Conservation (phyloP, 2,113 vertebrate genomes). For the Eleginops maclovinus region DNA sequence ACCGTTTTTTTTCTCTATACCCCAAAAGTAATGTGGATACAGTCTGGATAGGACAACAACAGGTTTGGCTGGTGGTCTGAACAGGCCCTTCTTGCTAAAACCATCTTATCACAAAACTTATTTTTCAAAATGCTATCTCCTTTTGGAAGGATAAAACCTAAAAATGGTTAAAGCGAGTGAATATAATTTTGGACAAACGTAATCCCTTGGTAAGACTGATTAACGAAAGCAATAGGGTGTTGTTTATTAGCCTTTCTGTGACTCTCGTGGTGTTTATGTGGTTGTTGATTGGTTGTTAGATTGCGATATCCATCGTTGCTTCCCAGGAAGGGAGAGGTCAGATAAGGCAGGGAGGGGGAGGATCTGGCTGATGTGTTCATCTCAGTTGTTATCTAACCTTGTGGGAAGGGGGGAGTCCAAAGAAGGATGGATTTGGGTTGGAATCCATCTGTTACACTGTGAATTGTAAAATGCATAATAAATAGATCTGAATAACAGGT, state of each 20-base stretch:
- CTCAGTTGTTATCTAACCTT: constrained; percentile 53
- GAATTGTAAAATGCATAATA: background rate
- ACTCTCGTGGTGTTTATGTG: constrained; percentile 18
- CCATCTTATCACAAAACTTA: background rate
- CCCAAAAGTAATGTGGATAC: too few species aligned
- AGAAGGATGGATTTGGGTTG: background rate
- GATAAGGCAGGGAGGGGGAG: constrained; percentile 52
- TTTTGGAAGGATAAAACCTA: background rate
- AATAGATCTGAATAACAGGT: background rate
- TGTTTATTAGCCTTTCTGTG: background rate
- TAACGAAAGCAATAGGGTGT: constrained; percentile 28
- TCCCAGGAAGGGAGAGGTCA: constrained; percentile 71
- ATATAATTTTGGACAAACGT: background rate
- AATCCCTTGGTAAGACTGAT: background rate
- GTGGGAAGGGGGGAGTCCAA: background rate
- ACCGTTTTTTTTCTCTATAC: too few species aligned
- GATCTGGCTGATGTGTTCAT: constrained; percentile 39
- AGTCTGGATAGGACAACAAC: too few species aligned
- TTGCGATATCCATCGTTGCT: constrained; percentile 70
- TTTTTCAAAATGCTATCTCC: background rate
- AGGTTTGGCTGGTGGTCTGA: too few species aligned
- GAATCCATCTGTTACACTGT: constrained; percentile 1
- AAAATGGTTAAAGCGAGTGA: background rate
- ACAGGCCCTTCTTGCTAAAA: background rate
- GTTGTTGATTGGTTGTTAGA: constrained; percentile 42